These are phyloP conservation scores for Drosophila stalkeri DNA, from an alignment of 2,888 invertebrate species.

Conservation along the genomic window DNA sequence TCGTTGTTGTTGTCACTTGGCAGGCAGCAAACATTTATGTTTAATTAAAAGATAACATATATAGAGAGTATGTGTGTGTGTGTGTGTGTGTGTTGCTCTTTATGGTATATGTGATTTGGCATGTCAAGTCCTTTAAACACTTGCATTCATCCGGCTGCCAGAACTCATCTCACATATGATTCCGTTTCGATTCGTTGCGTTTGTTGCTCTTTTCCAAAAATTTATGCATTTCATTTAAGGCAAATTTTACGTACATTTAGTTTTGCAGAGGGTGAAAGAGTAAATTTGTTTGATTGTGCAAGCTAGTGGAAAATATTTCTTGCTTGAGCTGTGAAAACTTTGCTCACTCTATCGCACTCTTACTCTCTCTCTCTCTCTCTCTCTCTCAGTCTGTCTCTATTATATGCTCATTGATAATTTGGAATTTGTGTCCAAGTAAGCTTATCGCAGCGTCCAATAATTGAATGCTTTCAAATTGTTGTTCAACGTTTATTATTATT, in stretches of 20 bases:
- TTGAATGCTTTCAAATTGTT: slow-evolving; percentile 73
- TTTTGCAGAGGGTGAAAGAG: slow-evolving; percentile 32
- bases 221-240: slow-evolving; percentile 63
- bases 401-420: slow-evolving; percentile 30
- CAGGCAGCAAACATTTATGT: slow-evolving; percentile 63
- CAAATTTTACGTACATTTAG: slow-evolving; percentile 55
- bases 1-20: slow-evolving; percentile 40
- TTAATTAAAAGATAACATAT: slow-evolving; percentile 81
- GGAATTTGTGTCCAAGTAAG: slow-evolving; percentile 49
- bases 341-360: slow-evolving; percentile 3
- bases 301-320: slow-evolving; percentile 60
- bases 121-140: slow-evolving; percentile 47
- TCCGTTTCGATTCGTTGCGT: slow-evolving; percentile 50
- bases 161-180: slow-evolving; percentile 32
- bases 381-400: background rate
- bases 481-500: slow-evolving; percentile 48
- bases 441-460: slow-evolving; percentile 67
- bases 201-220: slow-evolving; percentile 48
- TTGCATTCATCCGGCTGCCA: slow-evolving; percentile 33
- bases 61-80: slow-evolving; percentile 1
- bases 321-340: slow-evolving; percentile 47
- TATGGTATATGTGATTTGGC: slow-evolving; percentile 11
- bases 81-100: background rate
- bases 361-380: background rate
- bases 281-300: slow-evolving; percentile 52